These are phyloP conservation scores for Girardinichthys multiradiatus DNA, from an alignment of 2,113 vertebrate species.

Conservation along the genomic window DNA sequence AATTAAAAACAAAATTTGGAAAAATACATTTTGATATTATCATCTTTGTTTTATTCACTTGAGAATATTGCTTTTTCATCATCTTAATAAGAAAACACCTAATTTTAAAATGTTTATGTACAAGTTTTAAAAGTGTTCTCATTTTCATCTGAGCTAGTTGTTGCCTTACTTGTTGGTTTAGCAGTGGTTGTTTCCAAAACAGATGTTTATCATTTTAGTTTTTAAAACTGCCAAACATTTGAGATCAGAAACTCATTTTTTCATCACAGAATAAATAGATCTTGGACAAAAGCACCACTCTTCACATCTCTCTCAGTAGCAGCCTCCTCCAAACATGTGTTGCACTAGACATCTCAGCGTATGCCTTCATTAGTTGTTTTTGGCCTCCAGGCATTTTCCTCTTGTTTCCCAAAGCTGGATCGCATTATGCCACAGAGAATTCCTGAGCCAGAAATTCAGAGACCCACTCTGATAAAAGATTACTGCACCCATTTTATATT, in stretches of 20 bases:
- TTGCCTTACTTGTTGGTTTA: no score
- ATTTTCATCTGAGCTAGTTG: no score
- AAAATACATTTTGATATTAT: no score
- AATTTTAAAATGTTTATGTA: no score
- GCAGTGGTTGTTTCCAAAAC: no score
- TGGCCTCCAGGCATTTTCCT: constrained; percentile 81
- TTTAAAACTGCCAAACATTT: not conserved
- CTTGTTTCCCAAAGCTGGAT: constrained; percentile 79
- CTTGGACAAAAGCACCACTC: constrained; percentile 20
- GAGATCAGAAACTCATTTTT: constrained; percentile 7
- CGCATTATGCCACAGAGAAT: constrained; percentile 77
- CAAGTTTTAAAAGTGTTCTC: no score
- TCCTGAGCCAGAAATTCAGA: constrained; percentile 65
- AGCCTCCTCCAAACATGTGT: constrained; percentile 70
- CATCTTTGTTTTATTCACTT: no score
- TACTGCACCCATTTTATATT: constrained; percentile 59
- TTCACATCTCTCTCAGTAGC: constrained; percentile 60
- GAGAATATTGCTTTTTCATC: no score
- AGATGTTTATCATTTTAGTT: no score
- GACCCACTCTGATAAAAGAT: constrained; percentile 77
- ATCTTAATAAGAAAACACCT: no score
- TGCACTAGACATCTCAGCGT: constrained; percentile 67
- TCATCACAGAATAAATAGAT: constrained; percentile 11
- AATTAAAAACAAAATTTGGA: no score
- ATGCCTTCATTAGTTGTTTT: constrained; percentile 77